Conservation (phyloP, 2,797 vertebrate genomes). For the Luscinia megarhynchos region DNA sequence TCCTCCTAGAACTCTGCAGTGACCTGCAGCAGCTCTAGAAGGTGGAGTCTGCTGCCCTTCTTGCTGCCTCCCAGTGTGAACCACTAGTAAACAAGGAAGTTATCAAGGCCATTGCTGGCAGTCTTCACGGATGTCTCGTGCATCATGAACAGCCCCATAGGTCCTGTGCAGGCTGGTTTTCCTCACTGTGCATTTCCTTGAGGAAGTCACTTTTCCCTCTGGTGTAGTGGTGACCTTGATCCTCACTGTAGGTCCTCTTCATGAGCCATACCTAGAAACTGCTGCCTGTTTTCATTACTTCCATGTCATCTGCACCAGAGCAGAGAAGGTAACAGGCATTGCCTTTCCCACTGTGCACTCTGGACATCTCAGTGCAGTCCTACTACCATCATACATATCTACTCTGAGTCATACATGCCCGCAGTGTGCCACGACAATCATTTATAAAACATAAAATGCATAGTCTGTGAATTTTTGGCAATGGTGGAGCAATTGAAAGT, state of each 20-base stretch:
- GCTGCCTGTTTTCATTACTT: neutral
- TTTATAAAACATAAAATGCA: neutral
- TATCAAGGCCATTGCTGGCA: neutral
- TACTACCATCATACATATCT: neutral
- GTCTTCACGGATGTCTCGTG: accelerated
- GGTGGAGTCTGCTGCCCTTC: neutral
- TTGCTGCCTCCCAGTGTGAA: neutral
- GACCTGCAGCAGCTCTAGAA: neutral
- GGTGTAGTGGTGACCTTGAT: neutral
- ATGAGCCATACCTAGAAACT: neutral
- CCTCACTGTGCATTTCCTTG: neutral
- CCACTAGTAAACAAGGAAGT: neutral
- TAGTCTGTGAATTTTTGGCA: neutral
- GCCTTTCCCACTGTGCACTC: neutral
- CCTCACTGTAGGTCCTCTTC: neutral
- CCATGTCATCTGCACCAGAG: neutral
- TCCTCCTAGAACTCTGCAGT: neutral
- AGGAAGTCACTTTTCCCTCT: neutral
- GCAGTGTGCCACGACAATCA: neutral
- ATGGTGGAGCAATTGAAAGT: neutral
- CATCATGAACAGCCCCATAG: neutral
- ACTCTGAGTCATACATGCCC: neutral
- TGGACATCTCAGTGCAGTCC: neutral
- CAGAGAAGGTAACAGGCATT: neutral
- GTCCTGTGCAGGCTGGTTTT: neutral